Evolutionary conservation across 2,113 vertebrate species (phyloP), one percentile per base, ranked within the genome.

Genomic region (Porphyrio hochstetteri): DNA sequence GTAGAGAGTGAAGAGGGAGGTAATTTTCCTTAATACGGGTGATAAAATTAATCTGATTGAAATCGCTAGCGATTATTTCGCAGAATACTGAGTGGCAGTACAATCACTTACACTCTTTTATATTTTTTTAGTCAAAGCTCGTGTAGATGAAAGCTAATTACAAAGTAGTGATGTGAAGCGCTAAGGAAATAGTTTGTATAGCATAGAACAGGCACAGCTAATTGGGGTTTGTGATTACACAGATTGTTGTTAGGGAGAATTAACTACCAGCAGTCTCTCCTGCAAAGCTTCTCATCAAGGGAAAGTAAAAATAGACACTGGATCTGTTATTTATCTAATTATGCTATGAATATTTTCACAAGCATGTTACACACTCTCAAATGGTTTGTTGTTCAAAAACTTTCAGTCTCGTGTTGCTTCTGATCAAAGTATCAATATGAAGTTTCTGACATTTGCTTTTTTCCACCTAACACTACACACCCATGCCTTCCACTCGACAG

Each of bases 181-280:
- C 98, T 98, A 98, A 99, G 98, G 98, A 99, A 98, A 98, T 98
- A 98, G 98, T 98, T 98, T 98, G 98, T 98, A 98, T 99, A 98
- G 98, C 97, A 97, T 95, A 97, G 98, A 99, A 98, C 98, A 98
- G 98, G 97, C 98, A 97, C 97, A 97, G 98, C 98, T 99, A 99
- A 99, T 99, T 99, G 99, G 99, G 98, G 98, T 99, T 98, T 99
- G 99, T 99, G 99, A 99, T 99, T 99, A 99, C 99, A 98, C 98
- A 98, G 98, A 98, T 98, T 99, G 99, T 98, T 98, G 99, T 99
- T 99, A 98, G 98, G 98, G 98, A 98, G 99, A 99, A 99, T 99
- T 99, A 99, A 98, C 98, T 98, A 99, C 98, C 98, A 99, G 98
- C 99, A 99, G 98, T 98, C 98, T 99, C 98, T 98, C 98, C 98